Conservation (phyloP, 2,888 invertebrate species). For the Graphium colonna region DNA sequence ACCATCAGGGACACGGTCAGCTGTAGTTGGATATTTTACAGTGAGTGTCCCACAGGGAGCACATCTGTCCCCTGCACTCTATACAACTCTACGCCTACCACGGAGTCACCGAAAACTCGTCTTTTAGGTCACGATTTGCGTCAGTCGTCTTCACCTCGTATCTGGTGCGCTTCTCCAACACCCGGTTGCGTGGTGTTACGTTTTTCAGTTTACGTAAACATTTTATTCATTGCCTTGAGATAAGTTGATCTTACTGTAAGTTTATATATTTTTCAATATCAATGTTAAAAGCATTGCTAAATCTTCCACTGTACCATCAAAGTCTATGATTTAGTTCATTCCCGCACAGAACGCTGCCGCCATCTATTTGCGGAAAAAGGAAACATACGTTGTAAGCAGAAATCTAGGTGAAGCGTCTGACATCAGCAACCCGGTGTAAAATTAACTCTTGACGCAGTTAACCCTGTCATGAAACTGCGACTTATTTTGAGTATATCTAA, state of each 20-base stretch:
- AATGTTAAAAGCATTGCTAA: neutral
- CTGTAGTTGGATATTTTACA: constrained; percentile 89
- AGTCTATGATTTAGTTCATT: constrained; percentile 19
- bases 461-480: constrained; percentile 38
- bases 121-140: constrained; percentile 23
- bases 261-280: neutral
- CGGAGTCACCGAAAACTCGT: constrained; percentile 30
- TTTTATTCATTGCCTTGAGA: neutral
- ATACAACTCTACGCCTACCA: constrained; percentile 21
- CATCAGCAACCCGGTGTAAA: constrained; percentile 73
- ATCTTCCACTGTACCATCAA: constrained; percentile 31
- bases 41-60: constrained; percentile 72
- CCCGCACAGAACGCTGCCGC: constrained; percentile 54
- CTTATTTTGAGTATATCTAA: constrained; percentile 39
- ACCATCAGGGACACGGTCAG: constrained; percentile 83
- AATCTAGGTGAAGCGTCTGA: constrained; percentile 77
- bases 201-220: constrained; percentile 9
- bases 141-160: constrained; percentile 10
- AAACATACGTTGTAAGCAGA: constrained; percentile 56
- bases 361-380: constrained; percentile 62
- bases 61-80: constrained; percentile 25
- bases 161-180: constrained; percentile 10
- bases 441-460: constrained; percentile 73
- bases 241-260: neutral
- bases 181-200: neutral